Percentiles rank a stretch among this genome's conserved stretches.
Evolutionary conservation across 2,888 invertebrate species (phyloP).

Genomic region (Formica aserva): DNA sequence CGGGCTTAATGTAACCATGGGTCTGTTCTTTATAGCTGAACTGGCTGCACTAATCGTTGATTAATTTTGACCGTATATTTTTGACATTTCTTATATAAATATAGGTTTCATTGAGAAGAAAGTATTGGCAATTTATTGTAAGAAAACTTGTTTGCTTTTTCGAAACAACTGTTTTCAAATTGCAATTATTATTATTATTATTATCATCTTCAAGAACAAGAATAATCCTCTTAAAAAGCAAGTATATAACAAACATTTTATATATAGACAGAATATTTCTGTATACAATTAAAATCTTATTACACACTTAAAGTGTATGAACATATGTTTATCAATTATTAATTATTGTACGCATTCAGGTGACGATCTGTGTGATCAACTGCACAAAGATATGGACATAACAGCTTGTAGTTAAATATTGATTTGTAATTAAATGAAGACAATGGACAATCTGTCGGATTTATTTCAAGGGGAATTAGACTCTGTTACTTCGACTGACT

Average conservation of each 20-base stretch:
- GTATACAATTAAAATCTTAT: neutral
- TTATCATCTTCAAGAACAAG: neutral
- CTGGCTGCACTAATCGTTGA: neutral
- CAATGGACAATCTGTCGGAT: conserved; percentile 79
- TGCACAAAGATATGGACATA: neutral
- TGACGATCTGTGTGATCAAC: neutral
- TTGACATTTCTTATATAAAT: neutral
- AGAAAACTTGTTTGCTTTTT: neutral
- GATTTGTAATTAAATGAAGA: neutral
- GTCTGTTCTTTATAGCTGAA: no score
- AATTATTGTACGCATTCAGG: neutral
- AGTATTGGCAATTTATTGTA: neutral
- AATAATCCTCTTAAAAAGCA: neutral
- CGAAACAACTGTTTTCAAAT: neutral
- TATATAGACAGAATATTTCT: neutral
- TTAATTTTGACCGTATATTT: neutral
- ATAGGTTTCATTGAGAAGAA: neutral
- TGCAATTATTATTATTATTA: neutral
- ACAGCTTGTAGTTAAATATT: neutral
- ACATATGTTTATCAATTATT: neutral
- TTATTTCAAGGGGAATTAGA: conserved; percentile 77
- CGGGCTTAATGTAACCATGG: no score
- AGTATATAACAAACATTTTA: neutral
- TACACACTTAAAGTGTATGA: neutral
- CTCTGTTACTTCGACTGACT: conserved; percentile 77